Conservation (phyloP, 2,888 invertebrate species). For the Neoascia interrupta region DNA sequence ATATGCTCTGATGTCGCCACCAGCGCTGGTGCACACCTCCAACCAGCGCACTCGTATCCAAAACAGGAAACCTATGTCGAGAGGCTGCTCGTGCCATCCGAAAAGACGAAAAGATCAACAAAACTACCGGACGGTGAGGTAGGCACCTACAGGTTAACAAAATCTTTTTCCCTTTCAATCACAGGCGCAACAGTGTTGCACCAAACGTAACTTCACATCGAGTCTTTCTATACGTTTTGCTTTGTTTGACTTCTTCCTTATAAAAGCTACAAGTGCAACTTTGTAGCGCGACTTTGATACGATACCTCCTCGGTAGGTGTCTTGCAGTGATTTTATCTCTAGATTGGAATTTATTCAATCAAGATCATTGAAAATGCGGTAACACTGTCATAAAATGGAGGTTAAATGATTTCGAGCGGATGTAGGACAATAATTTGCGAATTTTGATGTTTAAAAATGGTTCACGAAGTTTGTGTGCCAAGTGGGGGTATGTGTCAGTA, state of each 20-base stretch:
- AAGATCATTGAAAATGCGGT: conserved; percentile 18
- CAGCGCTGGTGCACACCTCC: background rate
- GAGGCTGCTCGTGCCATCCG: background rate
- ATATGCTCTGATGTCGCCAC: conserved; percentile 2
- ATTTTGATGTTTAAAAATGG: background rate
- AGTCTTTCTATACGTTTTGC: conserved; percentile 22
- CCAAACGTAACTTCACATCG: conserved; percentile 40
- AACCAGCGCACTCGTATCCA: background rate
- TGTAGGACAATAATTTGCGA: background rate
- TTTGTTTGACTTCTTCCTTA: background rate
- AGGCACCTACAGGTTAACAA: too few species aligned
- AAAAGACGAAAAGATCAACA: background rate
- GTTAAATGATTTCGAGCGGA: background rate
- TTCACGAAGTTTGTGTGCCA: too few species aligned
- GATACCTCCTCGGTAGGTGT: conserved; percentile 36
- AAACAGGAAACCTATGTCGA: background rate
- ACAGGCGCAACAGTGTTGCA: conserved; percentile 50
- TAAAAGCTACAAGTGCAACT: conserved; percentile 11
- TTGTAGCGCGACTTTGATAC: conserved; percentile 6
- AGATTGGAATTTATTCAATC: conserved; percentile 19
- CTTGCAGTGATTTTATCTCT: conserved; percentile 36
- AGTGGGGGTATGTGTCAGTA: too few species aligned
- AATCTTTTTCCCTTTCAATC: conserved; percentile 34
- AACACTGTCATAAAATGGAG: conserved; percentile 23
- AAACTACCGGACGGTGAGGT: too few species aligned